Evolutionary conservation across 2,113 vertebrate genomes (phyloP).

Genomic region (Ellobius talpinus): DNA sequence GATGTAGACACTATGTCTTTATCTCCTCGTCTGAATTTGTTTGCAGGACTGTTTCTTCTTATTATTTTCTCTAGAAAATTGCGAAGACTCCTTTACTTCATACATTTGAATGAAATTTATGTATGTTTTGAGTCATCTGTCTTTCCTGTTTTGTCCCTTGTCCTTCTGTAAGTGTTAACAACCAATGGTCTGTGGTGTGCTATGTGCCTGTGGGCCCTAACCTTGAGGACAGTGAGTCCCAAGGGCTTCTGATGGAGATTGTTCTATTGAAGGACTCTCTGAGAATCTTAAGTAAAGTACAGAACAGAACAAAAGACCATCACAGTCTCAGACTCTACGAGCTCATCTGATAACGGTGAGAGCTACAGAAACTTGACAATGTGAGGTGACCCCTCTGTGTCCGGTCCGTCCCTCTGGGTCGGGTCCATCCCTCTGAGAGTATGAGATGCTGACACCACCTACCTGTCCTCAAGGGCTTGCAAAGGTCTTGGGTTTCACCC

Average conservation of each 20-base stretch:
- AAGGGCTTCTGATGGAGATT: neutral
- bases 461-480: neutral
- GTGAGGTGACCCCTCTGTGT: neutral
- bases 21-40: neutral
- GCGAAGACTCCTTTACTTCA: neutral
- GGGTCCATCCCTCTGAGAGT: no score
- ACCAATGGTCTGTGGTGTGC: neutral
- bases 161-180: neutral
- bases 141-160: neutral
- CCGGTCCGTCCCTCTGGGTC: no score
- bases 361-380: neutral
- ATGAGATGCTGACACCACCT: neutral
- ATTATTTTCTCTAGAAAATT: constrained; percentile 32
- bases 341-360: neutral
- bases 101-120: neutral
- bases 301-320: constrained; percentile 31
- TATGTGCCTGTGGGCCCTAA: neutral
- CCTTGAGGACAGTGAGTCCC: neutral
- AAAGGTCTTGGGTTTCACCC: neutral
- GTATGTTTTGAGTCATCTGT: neutral
- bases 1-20: neutral
- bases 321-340: neutral
- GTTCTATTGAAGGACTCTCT: neutral
- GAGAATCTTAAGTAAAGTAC: neutral
- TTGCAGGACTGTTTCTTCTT: neutral